Base-by-base conservation (phyloP, 2,113 vertebrate species). In the Nipponia nippon region DNA sequence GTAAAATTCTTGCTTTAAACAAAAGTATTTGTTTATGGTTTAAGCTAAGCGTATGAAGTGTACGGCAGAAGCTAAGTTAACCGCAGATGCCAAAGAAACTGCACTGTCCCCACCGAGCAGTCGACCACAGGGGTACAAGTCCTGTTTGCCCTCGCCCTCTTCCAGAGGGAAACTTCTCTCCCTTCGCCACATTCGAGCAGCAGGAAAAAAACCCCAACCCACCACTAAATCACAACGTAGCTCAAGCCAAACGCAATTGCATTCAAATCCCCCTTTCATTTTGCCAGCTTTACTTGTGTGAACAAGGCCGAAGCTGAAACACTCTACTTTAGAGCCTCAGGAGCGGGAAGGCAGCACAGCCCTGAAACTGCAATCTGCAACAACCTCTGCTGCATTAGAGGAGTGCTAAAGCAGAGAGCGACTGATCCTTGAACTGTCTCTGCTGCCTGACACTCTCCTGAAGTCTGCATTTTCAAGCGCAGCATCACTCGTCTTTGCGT, bases 1-100 rank as follows among this genome's bases (percentile, higher is more conserved):
- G 84, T 18, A 61, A 94, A 86, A 89, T 61, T 94, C 75, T 50
- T 72, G 34, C 71, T 89, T 94, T 86, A 96, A 95, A 91, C 42
- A 16, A 85, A 88, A 83, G 16, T 26, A 36, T 40, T 25, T 79
- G 69, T 50, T 73, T 62, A 56, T 49, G 30, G 65, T 47, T 95
- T 53, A 42, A 75, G 49, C 62, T 52, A 59, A 80, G 13, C 3
- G 2, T 9, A 59, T 0, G 1, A 16, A 1, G 20, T 4, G n/a
- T 5, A 11, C 0, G 11, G 92, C 63, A 59, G 72, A 52, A 75
- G 63, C 49, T 69, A 5, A 65, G 25, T 47, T 38, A 87, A 86
- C 36, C n/a, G 25, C 22, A 32, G n/a, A 36, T 2, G 3, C 9
- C 22, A 13, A 62, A 36, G 80, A 67, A 52, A 18, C 50, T 6